Percentiles rank a stretch among this genome's conserved stretches.
phyloP scores from a whole-genome alignment of 1,140 invertebrate genomes.

The Brevipalpus yothersi region DNA sequence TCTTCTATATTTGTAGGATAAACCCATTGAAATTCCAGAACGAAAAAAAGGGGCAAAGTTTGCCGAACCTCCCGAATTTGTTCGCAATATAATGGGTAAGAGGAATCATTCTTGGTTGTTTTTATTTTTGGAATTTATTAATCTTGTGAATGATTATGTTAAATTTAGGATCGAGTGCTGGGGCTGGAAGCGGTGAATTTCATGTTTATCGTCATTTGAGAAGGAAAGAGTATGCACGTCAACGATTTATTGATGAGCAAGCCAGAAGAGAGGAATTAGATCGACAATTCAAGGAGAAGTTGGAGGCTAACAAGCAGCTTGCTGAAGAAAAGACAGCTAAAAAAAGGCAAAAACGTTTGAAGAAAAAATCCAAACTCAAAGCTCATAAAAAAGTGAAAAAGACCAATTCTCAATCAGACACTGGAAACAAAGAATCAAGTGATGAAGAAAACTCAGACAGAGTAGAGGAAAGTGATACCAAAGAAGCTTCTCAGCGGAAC shows the following conservation, averaged over 20 bases:
- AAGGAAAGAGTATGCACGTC: conserved; percentile 76
- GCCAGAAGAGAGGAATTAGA: conserved; percentile 56
- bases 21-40: conserved; percentile 53
- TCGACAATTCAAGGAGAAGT: conserved; percentile 48
- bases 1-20: conserved; percentile 30
- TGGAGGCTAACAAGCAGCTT: conserved; percentile 46
- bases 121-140: not conserved
- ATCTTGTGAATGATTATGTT: not conserved
- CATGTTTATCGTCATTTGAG: conserved; percentile 87
- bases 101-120: not conserved
- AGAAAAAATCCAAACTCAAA: conserved; percentile 8
- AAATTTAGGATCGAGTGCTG: conserved; percentile 51
- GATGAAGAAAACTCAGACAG: no score
- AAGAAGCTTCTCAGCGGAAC: no score
- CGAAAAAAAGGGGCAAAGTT: conserved; percentile 45
- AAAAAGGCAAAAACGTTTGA: conserved; percentile 39
- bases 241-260: conserved; percentile 72
- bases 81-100: conserved; percentile 71
- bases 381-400: not conserved
- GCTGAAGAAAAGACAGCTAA: conserved; percentile 59
- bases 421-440: no score
- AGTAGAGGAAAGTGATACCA: no score
- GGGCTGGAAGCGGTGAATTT: conserved; percentile 92
- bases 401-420: not conserved
- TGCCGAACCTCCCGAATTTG: conserved; percentile 65